Base-by-base conservation (phyloP, 2,797 vertebrate species). In the Rhabdophis nuchalis region DNA sequence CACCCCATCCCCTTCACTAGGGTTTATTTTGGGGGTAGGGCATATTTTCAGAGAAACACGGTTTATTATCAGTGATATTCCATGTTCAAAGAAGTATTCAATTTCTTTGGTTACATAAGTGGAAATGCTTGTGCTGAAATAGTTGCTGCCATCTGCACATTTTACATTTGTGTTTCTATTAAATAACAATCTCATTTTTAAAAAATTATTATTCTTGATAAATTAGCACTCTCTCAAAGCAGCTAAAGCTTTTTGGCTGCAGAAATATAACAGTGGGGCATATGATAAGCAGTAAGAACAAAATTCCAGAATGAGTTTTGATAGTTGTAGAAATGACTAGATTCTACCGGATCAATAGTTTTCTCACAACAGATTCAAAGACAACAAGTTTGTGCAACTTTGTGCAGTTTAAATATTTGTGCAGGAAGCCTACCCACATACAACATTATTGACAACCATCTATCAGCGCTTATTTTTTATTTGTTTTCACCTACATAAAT, bases 381-480 rank as follows among this genome's bases (percentile, higher is more conserved):
- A 97, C 97, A 93, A 95, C 97, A 93, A 95, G 94, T 97, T 97
- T 97, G 93, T 95, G 97, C 96, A 95, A 96, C 96, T 96, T 95
- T 96, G 50, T 97, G 95, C 97, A 96, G 95, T 96, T 97, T 96
- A 97, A 98, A 98, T 96, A 97, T 97, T 97, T 97, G 97, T 96
- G 93, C 97, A 96, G 91, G 90, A 93, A 96, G 96, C 95, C 96
- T 95, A 93, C 96, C 95, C 88, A 9, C 0, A 2, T 93, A 86
- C 95, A 92, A 90, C 96, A 94, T 97, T 98, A 98, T 97, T 97
- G 97, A 97, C 97, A 97, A 96, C 96, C 93, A 93, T 95, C 95
- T 96, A 98, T 98, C 96, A 97, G 97, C 97, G 97, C 97, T 97
- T 95, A 97, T 97, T 97, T 97, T 97, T 97, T 96, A 98, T 98